Percentiles rank a stretch among this genome's conserved stretches.
These are phyloP conservation scores for Melipona beecheii DNA, from an alignment of 2,888 invertebrate species.

Conservation along the genomic window DNA sequence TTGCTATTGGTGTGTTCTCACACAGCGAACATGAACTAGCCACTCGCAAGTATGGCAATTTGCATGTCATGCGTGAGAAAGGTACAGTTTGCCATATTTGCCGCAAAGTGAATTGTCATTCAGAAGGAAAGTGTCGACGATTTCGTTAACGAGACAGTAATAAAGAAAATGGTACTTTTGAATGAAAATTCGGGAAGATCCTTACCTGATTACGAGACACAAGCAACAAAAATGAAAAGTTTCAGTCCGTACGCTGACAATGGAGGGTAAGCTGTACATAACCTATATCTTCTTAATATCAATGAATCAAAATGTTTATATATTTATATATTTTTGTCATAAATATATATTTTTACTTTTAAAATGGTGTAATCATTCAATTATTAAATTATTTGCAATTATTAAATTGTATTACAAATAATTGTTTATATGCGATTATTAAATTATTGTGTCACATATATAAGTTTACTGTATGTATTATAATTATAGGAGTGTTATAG, in stretches of 20 bases:
- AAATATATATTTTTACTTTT: neutral
- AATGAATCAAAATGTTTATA: neutral
- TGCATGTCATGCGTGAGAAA: neutral
- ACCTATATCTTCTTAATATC: constrained; percentile 54
- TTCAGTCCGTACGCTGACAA: constrained; percentile 91
- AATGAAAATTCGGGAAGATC: constrained; percentile 83
- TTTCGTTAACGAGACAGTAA: constrained; percentile 4
- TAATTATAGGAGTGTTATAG: constrained; percentile 92
- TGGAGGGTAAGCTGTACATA: constrained; percentile 87
- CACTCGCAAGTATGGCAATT: constrained; percentile 1
- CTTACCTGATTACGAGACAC: constrained; percentile 83
- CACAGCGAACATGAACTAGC: neutral
- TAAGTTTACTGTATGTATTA: neutral
- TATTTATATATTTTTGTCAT: neutral
- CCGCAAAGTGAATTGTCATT: constrained; percentile 74
- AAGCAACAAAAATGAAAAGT: constrained; percentile 85
- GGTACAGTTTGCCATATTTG: constrained; percentile 23
- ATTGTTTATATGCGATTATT: too few relatives aligned
- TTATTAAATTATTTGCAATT: neutral
- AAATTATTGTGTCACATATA: neutral
- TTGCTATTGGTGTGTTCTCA: neutral
- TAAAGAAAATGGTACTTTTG: constrained; percentile 74
- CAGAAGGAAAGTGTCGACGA: neutral
- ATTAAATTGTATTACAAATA: too few relatives aligned
- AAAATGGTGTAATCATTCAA: neutral